Evolutionary conservation across 53 echinoderm and acorn worm genomes (phyloP).

Genomic region (Patiria pectinifera): DNA sequence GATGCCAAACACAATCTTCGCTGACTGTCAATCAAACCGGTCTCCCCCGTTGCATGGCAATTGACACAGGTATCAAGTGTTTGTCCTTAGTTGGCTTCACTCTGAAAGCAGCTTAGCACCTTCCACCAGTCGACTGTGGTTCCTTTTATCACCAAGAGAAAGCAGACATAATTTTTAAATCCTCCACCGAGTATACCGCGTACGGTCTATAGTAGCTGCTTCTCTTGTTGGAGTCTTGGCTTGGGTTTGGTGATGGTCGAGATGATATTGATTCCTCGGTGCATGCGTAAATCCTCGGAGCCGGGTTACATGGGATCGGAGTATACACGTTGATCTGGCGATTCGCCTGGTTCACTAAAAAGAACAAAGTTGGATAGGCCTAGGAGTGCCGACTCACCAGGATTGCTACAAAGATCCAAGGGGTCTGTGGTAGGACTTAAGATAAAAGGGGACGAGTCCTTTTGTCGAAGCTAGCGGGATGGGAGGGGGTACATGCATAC

Average conservation of each 20-base stretch:
- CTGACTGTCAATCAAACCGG: constrained; percentile 1
- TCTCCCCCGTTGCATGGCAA: not conserved
- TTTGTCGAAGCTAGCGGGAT: not conserved
- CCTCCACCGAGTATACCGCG: not conserved
- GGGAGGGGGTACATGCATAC: not conserved
- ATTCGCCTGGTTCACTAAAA: not conserved
- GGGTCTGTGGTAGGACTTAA: not conserved
- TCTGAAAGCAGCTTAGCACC: not conserved
- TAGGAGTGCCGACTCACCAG: not conserved
- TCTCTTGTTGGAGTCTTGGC: too few relatives aligned
- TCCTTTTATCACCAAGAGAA: not conserved
- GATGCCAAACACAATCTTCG: not conserved
- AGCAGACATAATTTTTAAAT: not conserved
- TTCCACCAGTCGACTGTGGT: not conserved
- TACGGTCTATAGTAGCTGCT: not conserved
- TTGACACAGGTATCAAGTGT: constrained; percentile 1
- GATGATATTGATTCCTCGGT: too few relatives aligned
- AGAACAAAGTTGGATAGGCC: not conserved
- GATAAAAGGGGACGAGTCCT: not conserved
- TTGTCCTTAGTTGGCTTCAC: not conserved
- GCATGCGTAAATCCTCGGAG: not conserved
- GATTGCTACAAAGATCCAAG: not conserved
- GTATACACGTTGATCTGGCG: not conserved
- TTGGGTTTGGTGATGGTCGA: too few relatives aligned
- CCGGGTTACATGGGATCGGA: not conserved